phyloP scores from a whole-genome alignment of 2,888 invertebrate species.

The Plagodis dolabraria region DNA sequence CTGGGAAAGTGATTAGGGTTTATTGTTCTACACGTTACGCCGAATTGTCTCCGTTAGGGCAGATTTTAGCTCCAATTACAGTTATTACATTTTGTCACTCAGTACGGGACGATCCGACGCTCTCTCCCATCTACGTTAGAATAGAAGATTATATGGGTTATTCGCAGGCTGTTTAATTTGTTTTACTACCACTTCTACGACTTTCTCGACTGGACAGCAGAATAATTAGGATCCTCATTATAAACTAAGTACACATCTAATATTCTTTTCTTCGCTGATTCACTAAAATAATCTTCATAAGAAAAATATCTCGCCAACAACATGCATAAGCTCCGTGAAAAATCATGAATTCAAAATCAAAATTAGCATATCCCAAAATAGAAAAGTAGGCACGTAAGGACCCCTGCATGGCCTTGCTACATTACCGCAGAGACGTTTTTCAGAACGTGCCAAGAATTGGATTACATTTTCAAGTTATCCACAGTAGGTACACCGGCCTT shows the following conservation, averaged over 20 bases:
- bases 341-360: slow-evolving; percentile 1
- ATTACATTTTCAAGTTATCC: slow-evolving; percentile 32
- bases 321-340: not conserved
- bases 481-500: not conserved
- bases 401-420: slow-evolving; percentile 28
- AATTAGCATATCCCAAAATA: slow-evolving; percentile 23
- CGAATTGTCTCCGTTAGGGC: slow-evolving; percentile 14
- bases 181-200: too few relatives aligned
- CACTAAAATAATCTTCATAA: not conserved
- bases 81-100: slow-evolving; percentile 3
- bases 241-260: too few relatives aligned
- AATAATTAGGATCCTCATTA: too few relatives aligned
- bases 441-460: slow-evolving; percentile 38
- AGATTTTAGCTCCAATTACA: slow-evolving; percentile 3
- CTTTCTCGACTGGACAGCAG: too few relatives aligned
- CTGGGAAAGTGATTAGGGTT: slow-evolving; percentile 15
- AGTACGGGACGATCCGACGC: not conserved
- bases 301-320: not conserved
- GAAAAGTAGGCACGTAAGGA: slow-evolving; percentile 23
- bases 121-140: too few relatives aligned
- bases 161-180: too few relatives aligned
- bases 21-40: slow-evolving; percentile 9
- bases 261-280: too few relatives aligned
- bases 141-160: too few relatives aligned
- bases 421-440: slow-evolving; percentile 26